phyloP scores from a whole-genome alignment of 2,888 invertebrate genomes.

The Chesias legatella region DNA sequence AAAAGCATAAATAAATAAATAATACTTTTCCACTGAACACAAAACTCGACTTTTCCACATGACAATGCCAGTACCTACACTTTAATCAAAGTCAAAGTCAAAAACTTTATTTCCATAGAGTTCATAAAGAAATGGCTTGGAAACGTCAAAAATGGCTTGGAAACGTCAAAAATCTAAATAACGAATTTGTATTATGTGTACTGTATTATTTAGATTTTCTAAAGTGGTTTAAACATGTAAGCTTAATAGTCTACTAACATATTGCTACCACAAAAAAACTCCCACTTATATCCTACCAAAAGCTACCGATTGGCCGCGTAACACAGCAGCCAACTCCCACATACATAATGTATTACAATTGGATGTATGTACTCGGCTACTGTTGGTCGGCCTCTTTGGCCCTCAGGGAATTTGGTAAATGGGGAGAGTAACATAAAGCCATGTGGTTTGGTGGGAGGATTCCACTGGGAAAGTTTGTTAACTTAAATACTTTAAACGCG shows the following conservation, averaged over 20 bases:
- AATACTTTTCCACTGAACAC: neutral
- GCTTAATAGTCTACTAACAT: too few relatives aligned
- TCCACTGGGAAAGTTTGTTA: conserved; percentile 2
- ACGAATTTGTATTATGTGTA: too few relatives aligned
- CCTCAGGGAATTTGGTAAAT: conserved; percentile 38
- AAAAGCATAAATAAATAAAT: too few relatives aligned
- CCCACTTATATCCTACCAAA: conserved; percentile 14
- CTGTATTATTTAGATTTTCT: too few relatives aligned
- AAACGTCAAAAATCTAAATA: too few relatives aligned
- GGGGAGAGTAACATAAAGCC: conserved; percentile 17
- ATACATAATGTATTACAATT: conserved; percentile 29
- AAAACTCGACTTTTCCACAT: too few relatives aligned
- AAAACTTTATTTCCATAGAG: too few relatives aligned
- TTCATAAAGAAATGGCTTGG: too few relatives aligned
- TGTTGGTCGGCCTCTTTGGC: conserved; percentile 49
- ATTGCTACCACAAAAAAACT: neutral
- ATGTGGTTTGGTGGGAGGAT: conserved; percentile 12
- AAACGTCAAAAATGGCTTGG: too few relatives aligned
- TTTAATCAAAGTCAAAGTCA: too few relatives aligned
- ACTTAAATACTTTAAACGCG: neutral
- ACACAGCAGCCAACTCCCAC: conserved; percentile 69
- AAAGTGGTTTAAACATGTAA: too few relatives aligned
- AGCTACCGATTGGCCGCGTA: conserved; percentile 74
- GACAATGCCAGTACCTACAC: too few relatives aligned
- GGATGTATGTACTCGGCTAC: conserved; percentile 49